Evolutionary conservation across 2,888 invertebrate genomes (phyloP), one percentile per base, ranked within the genome.

Genomic region (Mystacides longicornis): DNA sequence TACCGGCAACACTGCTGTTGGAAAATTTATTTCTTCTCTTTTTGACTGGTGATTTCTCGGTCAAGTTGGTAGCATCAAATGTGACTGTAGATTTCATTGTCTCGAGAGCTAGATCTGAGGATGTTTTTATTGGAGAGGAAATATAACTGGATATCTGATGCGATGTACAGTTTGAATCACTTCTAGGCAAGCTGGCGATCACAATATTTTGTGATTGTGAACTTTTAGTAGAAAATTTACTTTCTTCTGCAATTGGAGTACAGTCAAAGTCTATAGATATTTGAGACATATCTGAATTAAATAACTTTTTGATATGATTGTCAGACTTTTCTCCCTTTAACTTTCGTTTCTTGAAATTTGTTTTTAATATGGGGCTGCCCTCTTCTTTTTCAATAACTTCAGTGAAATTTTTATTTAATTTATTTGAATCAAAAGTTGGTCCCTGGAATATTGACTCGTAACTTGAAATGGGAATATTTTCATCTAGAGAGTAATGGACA

Each of bases 1-100:
- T 67, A 58, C 67, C 65, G 22, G 77, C 75, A 27, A 78, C 58
- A 1, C 78, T 77, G 61, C 72, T 73, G 62, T 75, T 78, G 65
- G 75, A 79, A 59, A 72, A 76, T 51, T 66, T 70, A 61, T 64
- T 68, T 52, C 60, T 65, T 16, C 52, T 49, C 33, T 49, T 51
- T 47, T 57, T 60, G 2, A 27, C 45, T 1, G 49, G 46, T 2
- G 50, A 55, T n/a, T n/a, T n/a, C 27, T 56, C 52, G 9, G 20
- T 14, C 14, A n/a, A 3, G 23, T 19, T 18, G 1, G 27, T 48
- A 7, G 50, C 21, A 18, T 52, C 49, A 21, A 49, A 48, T 11
- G 47, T 47, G 2, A 47, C 37, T 14, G 37, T 37, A 4, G 16
- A 37, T 16, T 37, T 37, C 16, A n/a, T 14, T 3, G 16, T 18